Conservation (phyloP, 1,140 invertebrate genomes). For the Drosophila fuyamai region DNA sequence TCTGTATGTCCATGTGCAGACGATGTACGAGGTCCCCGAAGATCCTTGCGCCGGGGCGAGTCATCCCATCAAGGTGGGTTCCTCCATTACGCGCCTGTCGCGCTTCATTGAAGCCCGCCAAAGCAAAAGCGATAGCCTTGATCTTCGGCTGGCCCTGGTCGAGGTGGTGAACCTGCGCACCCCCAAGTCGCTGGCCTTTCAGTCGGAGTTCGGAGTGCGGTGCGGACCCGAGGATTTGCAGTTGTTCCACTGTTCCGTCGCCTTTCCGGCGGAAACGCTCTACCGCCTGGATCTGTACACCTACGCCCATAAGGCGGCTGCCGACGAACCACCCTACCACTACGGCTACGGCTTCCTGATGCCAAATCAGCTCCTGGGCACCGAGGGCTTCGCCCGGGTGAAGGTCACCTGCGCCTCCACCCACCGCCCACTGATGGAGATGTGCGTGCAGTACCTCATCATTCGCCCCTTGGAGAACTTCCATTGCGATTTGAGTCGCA, state of each 20-base stretch:
- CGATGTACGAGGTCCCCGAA: slow-evolving; percentile 85
- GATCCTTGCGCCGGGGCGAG: background rate
- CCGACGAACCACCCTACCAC: slow-evolving; percentile 62
- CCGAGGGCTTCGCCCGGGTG: slow-evolving; percentile 45
- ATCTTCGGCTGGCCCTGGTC: slow-evolving; percentile 43
- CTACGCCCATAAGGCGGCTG: slow-evolving; percentile 32
- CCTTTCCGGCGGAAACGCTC: slow-evolving; percentile 22
- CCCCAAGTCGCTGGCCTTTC: slow-evolving; percentile 20
- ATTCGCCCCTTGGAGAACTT: slow-evolving; percentile 32
- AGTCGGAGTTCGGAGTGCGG: slow-evolving; percentile 42
- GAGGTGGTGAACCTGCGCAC: slow-evolving; percentile 60
- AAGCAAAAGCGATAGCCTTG: slow-evolving; percentile 85
- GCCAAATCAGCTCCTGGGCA: slow-evolving; percentile 32
- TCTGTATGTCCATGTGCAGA: slow-evolving; percentile 90
- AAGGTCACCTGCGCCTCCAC: slow-evolving; percentile 65
- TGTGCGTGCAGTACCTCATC: slow-evolving; percentile 46
- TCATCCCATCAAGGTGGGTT: background rate
- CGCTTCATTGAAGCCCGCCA: too few relatives aligned
- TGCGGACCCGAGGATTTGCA: slow-evolving; percentile 56
- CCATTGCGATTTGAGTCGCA: slow-evolving; percentile 22
- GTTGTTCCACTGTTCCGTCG: slow-evolving; percentile 56
- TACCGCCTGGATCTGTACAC: slow-evolving; percentile 63
- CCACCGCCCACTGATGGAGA: slow-evolving; percentile 61
- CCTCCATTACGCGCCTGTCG: background rate
- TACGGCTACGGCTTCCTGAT: slow-evolving; percentile 61